phyloP scores from a whole-genome alignment of 1,140 invertebrate species.

The Lepidurus couesii region DNA sequence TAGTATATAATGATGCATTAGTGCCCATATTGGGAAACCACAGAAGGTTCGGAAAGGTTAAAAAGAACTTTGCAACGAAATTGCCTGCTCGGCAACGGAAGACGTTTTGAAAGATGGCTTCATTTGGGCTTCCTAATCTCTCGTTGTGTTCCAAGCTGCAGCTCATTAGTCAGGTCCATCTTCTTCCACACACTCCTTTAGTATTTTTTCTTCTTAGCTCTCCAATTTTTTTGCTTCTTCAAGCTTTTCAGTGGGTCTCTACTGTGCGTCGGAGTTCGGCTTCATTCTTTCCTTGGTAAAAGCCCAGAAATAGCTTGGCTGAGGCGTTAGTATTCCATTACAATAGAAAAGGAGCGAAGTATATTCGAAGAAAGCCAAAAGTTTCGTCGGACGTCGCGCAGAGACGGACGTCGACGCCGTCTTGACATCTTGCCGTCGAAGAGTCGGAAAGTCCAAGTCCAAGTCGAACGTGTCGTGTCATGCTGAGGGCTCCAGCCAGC shows the following conservation, averaged over 20 bases:
- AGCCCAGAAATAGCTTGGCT: background rate
- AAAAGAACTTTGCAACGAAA: background rate
- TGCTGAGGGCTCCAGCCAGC: background rate
- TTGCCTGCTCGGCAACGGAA: background rate
- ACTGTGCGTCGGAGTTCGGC: background rate
- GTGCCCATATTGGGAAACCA: background rate
- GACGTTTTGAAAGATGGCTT: constrained; percentile 22
- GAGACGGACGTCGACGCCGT: background rate
- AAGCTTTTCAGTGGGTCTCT: background rate
- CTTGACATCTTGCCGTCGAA: constrained; percentile 15
- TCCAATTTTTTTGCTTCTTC: background rate
- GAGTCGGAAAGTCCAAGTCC: too few relatives aligned
- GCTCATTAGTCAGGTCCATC: constrained; percentile 21
- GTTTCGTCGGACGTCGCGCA: background rate
- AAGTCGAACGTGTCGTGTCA: background rate
- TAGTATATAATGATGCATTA: background rate
- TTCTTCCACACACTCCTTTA: background rate
- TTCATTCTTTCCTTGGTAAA: background rate
- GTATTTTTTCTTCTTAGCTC: background rate
- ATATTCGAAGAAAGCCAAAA: background rate
- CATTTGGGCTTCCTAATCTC: constrained; percentile 21
- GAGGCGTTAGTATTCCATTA: constrained; percentile 10
- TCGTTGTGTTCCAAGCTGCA: constrained; percentile 21
- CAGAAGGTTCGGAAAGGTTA: background rate
- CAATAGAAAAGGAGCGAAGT: background rate